Evolutionary conservation across 2,113 vertebrate genomes (phyloP), one percentile per base, ranked within the genome.

Genomic region (Struthidea cinerea): DNA sequence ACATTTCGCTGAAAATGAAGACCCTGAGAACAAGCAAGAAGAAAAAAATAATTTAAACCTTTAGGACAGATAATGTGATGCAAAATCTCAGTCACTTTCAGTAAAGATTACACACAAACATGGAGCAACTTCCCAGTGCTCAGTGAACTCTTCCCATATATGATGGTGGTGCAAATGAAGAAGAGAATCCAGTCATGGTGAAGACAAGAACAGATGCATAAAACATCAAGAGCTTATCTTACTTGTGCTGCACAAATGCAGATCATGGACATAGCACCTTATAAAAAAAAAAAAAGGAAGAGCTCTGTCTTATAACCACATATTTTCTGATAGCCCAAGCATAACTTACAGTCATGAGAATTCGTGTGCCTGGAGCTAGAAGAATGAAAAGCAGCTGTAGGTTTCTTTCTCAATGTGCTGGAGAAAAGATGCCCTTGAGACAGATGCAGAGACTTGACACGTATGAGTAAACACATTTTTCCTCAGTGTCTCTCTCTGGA

Each of bases 1-100:
- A 99, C 20, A 6, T 96, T 98, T 41, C 97, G 96, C 82, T 97
- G 98, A 67, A 99, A 98, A 97, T 95, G 94, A 89, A 99, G 96
- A 10, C 98, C 99, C 99, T 99, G 89, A 52, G 20, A 33, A 44
- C 13, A 94, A 63, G 41, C 1, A 32, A 23, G 35, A 75, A 42
- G 30, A 57, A 89, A 74, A 41, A 85, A 5, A 30, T 52, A 2
- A 53, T 65, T 70, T 46, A 76, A 86, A 57, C 16, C 16, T 86
- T 83, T 61, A 46, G 49, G 49, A 35, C 32, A 68, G 20, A 67
- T 5, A 46, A 22, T 22, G 20, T 39, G 32, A 59, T 73, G 19
- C 18, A 77, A 76, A 93, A 41, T 64, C 19, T 47, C 27, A 18
- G 10, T 6, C 30, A 22, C 14, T 15, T 87, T 57, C 23, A 56